A percentile compares a stretch with the other conserved stretches of the same genome.
These are phyloP conservation scores for Hemicrepidius hirtus DNA, from an alignment of 2,888 invertebrate species.

Conservation along the genomic window DNA sequence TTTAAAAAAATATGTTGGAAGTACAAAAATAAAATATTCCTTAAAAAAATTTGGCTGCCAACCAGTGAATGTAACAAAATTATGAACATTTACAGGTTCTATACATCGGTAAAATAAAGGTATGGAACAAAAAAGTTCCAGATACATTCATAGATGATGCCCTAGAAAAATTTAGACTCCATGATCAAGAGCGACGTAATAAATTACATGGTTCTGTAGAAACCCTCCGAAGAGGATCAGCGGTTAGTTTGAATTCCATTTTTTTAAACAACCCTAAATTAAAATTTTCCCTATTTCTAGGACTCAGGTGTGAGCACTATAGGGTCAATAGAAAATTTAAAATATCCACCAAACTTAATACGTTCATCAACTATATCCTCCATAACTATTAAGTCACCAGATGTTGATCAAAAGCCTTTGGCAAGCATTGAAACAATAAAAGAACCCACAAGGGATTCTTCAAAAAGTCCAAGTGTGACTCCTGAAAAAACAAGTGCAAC, in stretches of 20 bases:
- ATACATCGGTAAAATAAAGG: conserved; percentile 93
- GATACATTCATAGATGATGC: conserved; percentile 94
- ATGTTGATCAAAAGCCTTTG: conserved; percentile 58
- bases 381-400: conserved; percentile 58
- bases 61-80: too few relatives aligned
- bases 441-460: not conserved
- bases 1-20: too few relatives aligned
- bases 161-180: conserved; percentile 86
- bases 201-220: conserved; percentile 63
- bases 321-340: conserved; percentile 20
- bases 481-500: not conserved
- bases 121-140: conserved; percentile 90
- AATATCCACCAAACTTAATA: conserved; percentile 50
- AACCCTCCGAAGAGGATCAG: conserved; percentile 69
- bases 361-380: conserved; percentile 59
- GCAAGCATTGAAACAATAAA: conserved; percentile 35
- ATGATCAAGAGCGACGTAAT: conserved; percentile 81
- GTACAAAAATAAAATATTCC: too few relatives aligned
- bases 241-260: conserved; percentile 64
- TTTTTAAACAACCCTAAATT: too few relatives aligned
- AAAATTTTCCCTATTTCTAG: conserved; percentile 23
- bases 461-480: not conserved
- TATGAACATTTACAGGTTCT: conserved; percentile 80
- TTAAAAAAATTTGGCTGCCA: too few relatives aligned
- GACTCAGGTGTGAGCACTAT: conserved; percentile 25